phyloP scores from a whole-genome alignment of 2,113 vertebrate species.

The Cnemophilus loriae region DNA sequence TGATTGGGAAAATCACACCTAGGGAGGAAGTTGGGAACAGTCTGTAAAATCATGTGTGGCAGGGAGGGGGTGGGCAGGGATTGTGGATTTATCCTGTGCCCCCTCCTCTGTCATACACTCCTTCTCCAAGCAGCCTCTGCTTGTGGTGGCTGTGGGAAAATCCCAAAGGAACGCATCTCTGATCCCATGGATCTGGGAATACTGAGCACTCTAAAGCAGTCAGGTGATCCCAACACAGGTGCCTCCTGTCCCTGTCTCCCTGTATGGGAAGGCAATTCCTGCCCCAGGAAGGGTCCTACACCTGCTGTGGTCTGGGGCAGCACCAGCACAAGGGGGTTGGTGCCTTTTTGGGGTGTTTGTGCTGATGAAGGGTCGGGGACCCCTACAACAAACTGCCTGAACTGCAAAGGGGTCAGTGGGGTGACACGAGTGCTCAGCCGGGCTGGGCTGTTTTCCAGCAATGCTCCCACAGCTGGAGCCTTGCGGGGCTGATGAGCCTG shows the following conservation, averaged over 20 bases:
- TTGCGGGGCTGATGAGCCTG: fast-evolving
- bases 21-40: background rate
- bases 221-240: fast-evolving
- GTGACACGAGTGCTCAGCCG: background rate
- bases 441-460: background rate
- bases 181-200: background rate
- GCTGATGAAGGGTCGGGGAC: background rate
- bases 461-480: fast-evolving
- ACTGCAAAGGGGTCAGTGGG: background rate
- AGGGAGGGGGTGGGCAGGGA: background rate
- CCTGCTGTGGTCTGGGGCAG: background rate
- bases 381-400: background rate
- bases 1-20: background rate
- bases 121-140: background rate
- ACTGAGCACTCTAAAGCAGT: fast-evolving
- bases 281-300: background rate
- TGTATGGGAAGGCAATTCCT: background rate
- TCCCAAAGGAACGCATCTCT: background rate
- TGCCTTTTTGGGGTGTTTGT: background rate
- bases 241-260: background rate
- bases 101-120: background rate
- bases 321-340: background rate
- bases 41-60: background rate
- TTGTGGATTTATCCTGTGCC: background rate
- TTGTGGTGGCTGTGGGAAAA: background rate